Conservation (phyloP, 2,888 invertebrate genomes). For the Chymomyza fuscimana region DNA sequence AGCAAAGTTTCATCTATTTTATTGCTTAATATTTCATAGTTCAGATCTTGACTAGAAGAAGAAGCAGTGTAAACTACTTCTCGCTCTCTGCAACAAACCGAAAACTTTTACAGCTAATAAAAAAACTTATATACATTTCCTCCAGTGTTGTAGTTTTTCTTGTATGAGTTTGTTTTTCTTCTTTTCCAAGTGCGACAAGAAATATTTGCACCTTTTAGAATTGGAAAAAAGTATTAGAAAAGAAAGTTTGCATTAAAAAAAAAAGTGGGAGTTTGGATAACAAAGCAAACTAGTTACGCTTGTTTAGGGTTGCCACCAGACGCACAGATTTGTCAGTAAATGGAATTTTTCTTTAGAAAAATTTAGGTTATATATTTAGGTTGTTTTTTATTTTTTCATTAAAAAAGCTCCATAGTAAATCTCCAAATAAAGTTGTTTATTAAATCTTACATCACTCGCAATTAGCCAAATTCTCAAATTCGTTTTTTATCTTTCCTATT, state of each 20-base stretch:
- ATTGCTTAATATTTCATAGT: conserved; percentile 61
- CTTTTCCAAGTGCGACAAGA: background rate
- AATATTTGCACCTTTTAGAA: background rate
- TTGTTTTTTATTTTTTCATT: too few relatives aligned
- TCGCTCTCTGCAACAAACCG: conserved; percentile 41
- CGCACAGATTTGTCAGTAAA: too few relatives aligned
- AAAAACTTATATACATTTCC: conserved; percentile 23
- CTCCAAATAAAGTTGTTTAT: too few relatives aligned
- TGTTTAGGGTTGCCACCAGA: background rate
- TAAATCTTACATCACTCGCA: too few relatives aligned
- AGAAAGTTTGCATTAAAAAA: background rate
- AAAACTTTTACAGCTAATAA: conserved; percentile 11
- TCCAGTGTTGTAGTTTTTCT: background rate
- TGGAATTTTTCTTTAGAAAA: too few relatives aligned
- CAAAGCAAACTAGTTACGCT: background rate
- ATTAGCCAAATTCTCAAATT: too few relatives aligned
- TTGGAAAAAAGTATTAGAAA: background rate
- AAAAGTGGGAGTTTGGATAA: background rate
- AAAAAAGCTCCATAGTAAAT: too few relatives aligned
- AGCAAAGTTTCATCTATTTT: conserved; percentile 33
- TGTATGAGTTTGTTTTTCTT: background rate
- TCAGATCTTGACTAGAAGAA: background rate
- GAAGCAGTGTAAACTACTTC: conserved; percentile 3
- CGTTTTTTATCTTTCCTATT: too few relatives aligned
- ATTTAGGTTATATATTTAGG: too few relatives aligned